A percentile compares a stretch with the other conserved stretches of the same genome.
Conservation (phyloP, 2,797 vertebrate genomes). For the Dallia pectoralis region DNA sequence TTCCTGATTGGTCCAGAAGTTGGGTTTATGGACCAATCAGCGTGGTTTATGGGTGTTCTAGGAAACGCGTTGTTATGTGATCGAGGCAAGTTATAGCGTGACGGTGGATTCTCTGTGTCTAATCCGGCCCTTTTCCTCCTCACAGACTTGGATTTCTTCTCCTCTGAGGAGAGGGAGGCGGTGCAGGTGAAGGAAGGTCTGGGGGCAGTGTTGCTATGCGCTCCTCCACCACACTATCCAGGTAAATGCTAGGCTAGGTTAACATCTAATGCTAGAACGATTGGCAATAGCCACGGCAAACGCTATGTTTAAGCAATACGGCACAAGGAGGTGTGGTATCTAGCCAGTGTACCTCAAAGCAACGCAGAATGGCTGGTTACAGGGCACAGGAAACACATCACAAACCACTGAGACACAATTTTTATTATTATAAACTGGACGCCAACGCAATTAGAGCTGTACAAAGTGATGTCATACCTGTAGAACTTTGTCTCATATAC, state of each 20-base stretch:
- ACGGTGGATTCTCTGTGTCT: slow-evolving; percentile 4
- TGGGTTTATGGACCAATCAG: not conserved
- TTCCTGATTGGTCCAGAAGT: not conserved
- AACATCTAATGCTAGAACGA: not conserved
- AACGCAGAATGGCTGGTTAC: no score
- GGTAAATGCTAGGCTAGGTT: slow-evolving; percentile 66
- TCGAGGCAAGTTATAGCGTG: not conserved
- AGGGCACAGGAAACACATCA: no score
- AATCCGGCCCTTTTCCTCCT: slow-evolving; percentile 6
- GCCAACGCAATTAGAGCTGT: no score
- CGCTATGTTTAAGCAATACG: not conserved
- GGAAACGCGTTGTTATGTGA: not conserved
- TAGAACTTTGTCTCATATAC: no score
- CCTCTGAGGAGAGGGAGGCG: slow-evolving; percentile 86
- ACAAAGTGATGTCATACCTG: no score
- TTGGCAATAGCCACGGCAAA: not conserved
- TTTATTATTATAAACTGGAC: no score
- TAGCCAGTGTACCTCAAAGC: no score
- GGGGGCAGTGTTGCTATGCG: slow-evolving; percentile 91
- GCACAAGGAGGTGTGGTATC: no score
- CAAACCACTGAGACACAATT: no score
- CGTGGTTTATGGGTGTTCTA: slow-evolving; percentile 5
- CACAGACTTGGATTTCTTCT: slow-evolving; percentile 91
- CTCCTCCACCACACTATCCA: slow-evolving; percentile 90
- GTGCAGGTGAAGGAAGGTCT: slow-evolving; percentile 90